phyloP scores from a whole-genome alignment of 2,888 invertebrate genomes.

The Lasioglossum figueresi region DNA sequence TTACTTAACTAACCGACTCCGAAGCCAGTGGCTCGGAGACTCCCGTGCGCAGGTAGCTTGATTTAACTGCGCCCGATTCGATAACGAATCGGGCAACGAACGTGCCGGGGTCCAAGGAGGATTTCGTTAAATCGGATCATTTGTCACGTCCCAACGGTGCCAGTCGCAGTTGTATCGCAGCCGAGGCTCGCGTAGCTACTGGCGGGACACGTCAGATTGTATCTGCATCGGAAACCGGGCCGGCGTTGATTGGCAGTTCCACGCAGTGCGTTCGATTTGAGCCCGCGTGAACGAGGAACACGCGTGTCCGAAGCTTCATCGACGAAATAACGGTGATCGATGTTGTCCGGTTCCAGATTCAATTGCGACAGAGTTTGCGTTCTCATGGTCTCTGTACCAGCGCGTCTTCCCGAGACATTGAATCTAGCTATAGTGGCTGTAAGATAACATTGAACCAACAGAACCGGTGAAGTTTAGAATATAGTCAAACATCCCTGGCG shows the following conservation, averaged over 20 bases:
- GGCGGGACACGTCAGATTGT: constrained; percentile 69
- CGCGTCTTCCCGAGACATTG: background rate
- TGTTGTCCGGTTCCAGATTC: constrained; percentile 44
- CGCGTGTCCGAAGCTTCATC: constrained; percentile 45
- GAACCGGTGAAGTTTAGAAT: no score
- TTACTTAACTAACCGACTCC: constrained; percentile 54
- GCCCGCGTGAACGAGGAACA: constrained; percentile 28
- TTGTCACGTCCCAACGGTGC: constrained; percentile 69
- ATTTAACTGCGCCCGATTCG: constrained; percentile 59
- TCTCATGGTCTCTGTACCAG: background rate
- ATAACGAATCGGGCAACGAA: constrained; percentile 70
- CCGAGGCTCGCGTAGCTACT: constrained; percentile 54
- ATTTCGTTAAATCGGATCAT: constrained; percentile 75
- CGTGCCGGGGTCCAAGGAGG: constrained; percentile 47
- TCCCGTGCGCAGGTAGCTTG: constrained; percentile 50
- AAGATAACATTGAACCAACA: background rate
- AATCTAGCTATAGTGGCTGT: background rate
- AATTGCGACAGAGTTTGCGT: background rate
- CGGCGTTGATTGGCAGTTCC: constrained; percentile 72
- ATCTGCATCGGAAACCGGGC: constrained; percentile 65
- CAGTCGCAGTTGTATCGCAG: constrained; percentile 46
- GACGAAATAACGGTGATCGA: constrained; percentile 72
- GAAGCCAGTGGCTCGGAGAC: constrained; percentile 26
- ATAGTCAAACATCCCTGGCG: no score
- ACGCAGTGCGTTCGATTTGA: constrained; percentile 58